Conservation (phyloP, 1,140 invertebrate genomes). For the Littorina saxatilis region DNA sequence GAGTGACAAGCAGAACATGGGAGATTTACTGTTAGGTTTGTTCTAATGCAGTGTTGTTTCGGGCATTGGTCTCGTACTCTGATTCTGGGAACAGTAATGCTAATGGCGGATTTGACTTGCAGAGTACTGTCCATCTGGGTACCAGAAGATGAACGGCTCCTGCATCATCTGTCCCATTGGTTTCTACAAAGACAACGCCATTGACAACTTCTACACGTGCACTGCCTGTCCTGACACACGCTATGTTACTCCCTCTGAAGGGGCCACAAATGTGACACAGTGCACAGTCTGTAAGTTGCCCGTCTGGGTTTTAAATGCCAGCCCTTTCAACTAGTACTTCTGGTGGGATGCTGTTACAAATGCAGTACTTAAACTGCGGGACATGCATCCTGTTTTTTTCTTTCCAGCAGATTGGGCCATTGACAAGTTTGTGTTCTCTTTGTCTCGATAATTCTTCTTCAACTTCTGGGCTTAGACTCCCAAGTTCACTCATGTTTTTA, state of each 20-base stretch:
- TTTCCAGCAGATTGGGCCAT: neutral
- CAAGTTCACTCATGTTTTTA: too few relatives aligned
- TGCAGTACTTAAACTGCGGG: neutral
- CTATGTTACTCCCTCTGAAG: conserved; percentile 30
- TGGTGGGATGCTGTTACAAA: neutral
- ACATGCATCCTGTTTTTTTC: neutral
- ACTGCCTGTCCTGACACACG: conserved; percentile 27
- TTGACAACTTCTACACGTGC: conserved; percentile 48
- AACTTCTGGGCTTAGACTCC: too few relatives aligned
- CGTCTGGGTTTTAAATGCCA: neutral
- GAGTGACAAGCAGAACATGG: too few relatives aligned
- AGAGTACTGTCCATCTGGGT: conserved; percentile 54
- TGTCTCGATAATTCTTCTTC: too few relatives aligned
- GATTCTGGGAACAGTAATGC: too few relatives aligned
- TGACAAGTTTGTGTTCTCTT: too few relatives aligned
- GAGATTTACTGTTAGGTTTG: too few relatives aligned
- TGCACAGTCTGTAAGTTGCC: conserved; percentile 39
- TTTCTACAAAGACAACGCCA: conserved; percentile 57
- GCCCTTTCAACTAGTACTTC: neutral
- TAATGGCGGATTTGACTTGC: too few relatives aligned
- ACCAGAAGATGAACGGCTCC: conserved; percentile 44
- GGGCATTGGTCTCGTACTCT: too few relatives aligned
- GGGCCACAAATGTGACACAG: conserved; percentile 3
- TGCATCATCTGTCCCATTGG: conserved; percentile 49
- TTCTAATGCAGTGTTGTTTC: too few relatives aligned